phyloP scores from a whole-genome alignment of 2,888 invertebrate species.

The Neocrepidodera transversa region DNA sequence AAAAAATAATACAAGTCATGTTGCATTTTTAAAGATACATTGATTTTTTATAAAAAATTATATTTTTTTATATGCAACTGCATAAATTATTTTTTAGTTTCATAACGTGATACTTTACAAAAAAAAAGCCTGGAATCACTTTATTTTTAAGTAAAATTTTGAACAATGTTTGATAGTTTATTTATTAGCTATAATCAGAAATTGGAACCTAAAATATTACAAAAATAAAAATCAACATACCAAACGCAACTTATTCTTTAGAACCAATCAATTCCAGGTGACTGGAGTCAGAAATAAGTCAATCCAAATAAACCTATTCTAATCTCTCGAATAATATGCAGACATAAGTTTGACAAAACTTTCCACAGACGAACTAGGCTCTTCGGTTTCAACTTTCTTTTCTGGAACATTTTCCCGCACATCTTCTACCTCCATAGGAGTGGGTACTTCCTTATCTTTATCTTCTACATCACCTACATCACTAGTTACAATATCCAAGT shows the following conservation, averaged over 20 bases:
- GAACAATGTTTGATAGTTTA: no score
- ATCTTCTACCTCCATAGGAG: conserved; percentile 20
- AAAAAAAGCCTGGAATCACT: no score
- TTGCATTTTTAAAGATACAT: neutral
- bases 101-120: no score
- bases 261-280: neutral
- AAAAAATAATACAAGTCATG: neutral
- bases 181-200: no score
- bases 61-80: no score
- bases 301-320: conserved; percentile 17
- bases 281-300: neutral
- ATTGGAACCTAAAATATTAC: neutral
- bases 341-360: conserved; percentile 20
- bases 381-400: conserved; percentile 25
- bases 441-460: conserved; percentile 29
- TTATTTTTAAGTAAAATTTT: no score
- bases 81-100: no score
- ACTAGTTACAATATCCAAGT: conserved; percentile 5
- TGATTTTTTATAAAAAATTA: neutral
- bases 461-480: conserved; percentile 11
- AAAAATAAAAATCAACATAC: conserved; percentile 8
- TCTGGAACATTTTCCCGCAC: conserved; percentile 18
- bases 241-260: conserved; percentile 5
- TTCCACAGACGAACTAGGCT: conserved; percentile 31
- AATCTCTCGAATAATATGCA: conserved; percentile 9